Evolutionary conservation across 1,140 invertebrate species (phyloP).

Genomic region (Oppia nitens): DNA sequence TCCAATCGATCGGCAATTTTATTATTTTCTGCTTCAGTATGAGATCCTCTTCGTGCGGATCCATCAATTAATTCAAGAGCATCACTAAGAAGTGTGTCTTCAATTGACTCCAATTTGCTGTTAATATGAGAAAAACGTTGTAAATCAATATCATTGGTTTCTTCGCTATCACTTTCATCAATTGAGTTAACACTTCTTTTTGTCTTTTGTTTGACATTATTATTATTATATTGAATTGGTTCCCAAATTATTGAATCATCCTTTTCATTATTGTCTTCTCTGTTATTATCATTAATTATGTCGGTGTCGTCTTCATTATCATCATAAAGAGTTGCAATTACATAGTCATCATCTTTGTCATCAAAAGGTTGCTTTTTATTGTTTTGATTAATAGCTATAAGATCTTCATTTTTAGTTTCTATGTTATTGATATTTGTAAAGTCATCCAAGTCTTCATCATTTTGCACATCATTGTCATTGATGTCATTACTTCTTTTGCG

Average conservation of each 20-base stretch:
- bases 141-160: background rate
- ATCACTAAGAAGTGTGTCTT: conserved; percentile 14
- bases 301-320: background rate
- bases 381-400: background rate
- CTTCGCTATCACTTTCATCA: background rate
- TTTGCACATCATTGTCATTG: conserved; percentile 4
- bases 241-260: background rate
- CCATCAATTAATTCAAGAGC: conserved; percentile 9
- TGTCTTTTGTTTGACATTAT: background rate
- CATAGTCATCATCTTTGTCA: background rate
- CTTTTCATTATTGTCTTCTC: background rate
- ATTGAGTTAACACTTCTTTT: background rate
- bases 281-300: too few species aligned
- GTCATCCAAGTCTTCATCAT: conserved; percentile 12
- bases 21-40: background rate
- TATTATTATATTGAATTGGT: background rate
- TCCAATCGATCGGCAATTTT: conserved; percentile 10
- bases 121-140: conserved; percentile 1
- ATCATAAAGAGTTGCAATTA: background rate
- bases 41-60: conserved; percentile 2
- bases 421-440: background rate
- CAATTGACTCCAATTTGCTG: conserved; percentile 14
- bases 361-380: background rate
- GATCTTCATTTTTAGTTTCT: background rate
- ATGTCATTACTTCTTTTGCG: background rate